Evolutionary conservation across 2,888 invertebrate genomes (phyloP), one percentile per base, ranked within the genome.

Genomic region (Morpho achilles): DNA sequence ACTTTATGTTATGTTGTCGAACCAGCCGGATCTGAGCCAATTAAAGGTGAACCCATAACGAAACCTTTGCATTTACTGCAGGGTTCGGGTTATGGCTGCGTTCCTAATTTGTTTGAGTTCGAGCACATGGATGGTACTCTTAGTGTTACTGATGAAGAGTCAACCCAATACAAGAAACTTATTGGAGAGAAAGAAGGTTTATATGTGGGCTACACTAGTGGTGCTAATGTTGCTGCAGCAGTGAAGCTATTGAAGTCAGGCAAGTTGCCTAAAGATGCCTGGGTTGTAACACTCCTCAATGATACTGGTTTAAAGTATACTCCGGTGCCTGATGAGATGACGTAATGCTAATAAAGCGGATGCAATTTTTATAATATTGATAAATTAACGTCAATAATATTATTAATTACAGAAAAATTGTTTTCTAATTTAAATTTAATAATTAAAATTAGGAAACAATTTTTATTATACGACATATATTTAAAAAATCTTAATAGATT

Each of bases 141-240:
- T 8, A 73, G 77, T 50, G 82, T 89, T 32, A 78, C 80, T 40
- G 90, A 90, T 55, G 87, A 87, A 54, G 90, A 90, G 60, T 71
- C 82, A 1, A 68, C 78, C 32, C 68, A 77, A 43, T 90, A 85
- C 62, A 82, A 77, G 74, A 69, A 79, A 9, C 69, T 83, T 53
- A 72, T 90, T 8, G 89, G 89, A 8, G 72, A 77, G 60, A 85
- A 84, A 65, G 89, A 90, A 64, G 89, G 89, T 10, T 59, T 90
- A 59, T 90, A 79, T 63, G 85, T 88, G 42, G 89, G 89, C 6
- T 90, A 87, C 66, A 89, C 90, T 6, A 88, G 88, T 56, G 90
- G 81, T 0, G 89, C 88, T 1, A 89, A 89, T 58, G 81, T 88
- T 7, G 88, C 88, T 6, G 90, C 87, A 0, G 88, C 89, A 0